phyloP scores from a whole-genome alignment of 2,888 invertebrate genomes.

The Xestia c-nigrum region DNA sequence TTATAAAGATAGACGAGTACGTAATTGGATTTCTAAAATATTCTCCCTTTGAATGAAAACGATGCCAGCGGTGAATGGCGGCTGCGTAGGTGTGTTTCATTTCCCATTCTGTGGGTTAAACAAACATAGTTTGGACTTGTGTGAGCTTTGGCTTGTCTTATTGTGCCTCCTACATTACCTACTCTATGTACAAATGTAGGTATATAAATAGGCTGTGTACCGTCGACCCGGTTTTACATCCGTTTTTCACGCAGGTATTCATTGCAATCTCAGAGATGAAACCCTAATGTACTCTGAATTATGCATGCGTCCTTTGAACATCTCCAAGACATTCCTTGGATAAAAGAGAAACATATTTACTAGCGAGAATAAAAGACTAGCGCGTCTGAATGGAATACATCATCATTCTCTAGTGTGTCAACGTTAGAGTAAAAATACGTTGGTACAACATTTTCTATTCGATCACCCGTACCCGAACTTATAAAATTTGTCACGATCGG shows the following conservation, averaged over 20 bases:
- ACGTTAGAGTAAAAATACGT: conserved; percentile 20
- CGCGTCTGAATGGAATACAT: conserved; percentile 56
- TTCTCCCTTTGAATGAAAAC: conserved; percentile 46
- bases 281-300: conserved; percentile 71
- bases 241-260: conserved; percentile 67
- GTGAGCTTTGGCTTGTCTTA: conserved; percentile 48
- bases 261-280: conserved; percentile 65
- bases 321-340: conserved; percentile 57
- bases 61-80: conserved; percentile 13
- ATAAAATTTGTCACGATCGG: conserved; percentile 36
- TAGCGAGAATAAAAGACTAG: conserved; percentile 57
- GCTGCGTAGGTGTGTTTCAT: conserved; percentile 57
- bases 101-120: conserved; percentile 62
- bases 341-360: conserved; percentile 62
- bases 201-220: conserved; percentile 18
- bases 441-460: conserved; percentile 36
- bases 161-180: conserved; percentile 39
- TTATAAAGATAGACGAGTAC: conserved; percentile 57
- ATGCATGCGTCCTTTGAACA: conserved; percentile 67
- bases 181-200: conserved; percentile 8
- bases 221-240: conserved; percentile 44
- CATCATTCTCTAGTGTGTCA: conserved; percentile 33
- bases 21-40: conserved; percentile 63
- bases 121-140: conserved; percentile 66
- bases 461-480: conserved; percentile 12